Conservation (phyloP, 2,113 vertebrate genomes). For the Phoxinus phoxinus region DNA sequence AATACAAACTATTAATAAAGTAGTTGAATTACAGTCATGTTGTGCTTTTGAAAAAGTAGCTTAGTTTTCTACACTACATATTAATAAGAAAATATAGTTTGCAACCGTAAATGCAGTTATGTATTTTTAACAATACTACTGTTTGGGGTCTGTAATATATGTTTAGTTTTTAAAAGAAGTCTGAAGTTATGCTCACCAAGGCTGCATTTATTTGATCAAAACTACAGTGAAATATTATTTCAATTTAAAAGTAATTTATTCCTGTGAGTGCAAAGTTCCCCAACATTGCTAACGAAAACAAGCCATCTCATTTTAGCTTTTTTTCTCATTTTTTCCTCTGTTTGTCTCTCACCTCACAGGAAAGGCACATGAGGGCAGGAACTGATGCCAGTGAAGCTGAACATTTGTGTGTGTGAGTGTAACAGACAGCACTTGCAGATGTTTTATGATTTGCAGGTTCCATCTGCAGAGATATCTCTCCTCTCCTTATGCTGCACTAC, state of each 20-base stretch:
- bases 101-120: not conserved
- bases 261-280: too few relatives aligned
- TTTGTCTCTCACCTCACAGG: slow-evolving; percentile 8
- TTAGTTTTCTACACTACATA: not conserved
- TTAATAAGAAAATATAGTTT: not conserved
- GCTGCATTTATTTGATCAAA: too few relatives aligned
- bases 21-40: not conserved
- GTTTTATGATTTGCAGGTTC: slow-evolving; percentile 48
- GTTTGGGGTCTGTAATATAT: too few relatives aligned
- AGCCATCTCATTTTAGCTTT: not conserved
- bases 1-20: not conserved
- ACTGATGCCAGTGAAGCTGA: slow-evolving; percentile 36
- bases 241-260: too few relatives aligned
- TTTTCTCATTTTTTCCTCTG: not conserved
- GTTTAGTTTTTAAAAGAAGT: too few relatives aligned
- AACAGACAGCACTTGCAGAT: slow-evolving; percentile 35
- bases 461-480: slow-evolving; percentile 45
- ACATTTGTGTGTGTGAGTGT: not conserved
- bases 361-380: slow-evolving; percentile 33
- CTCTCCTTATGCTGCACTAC: slow-evolving; percentile 27
- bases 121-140: too few relatives aligned
- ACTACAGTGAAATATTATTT: too few relatives aligned
- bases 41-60: not conserved
- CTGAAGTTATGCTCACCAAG: too few relatives aligned
- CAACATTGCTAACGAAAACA: not conserved